Percentiles rank a stretch among this genome's conserved stretches.
phyloP scores from a whole-genome alignment of 2,113 vertebrate species.

The Himantopus leucocephalus region DNA sequence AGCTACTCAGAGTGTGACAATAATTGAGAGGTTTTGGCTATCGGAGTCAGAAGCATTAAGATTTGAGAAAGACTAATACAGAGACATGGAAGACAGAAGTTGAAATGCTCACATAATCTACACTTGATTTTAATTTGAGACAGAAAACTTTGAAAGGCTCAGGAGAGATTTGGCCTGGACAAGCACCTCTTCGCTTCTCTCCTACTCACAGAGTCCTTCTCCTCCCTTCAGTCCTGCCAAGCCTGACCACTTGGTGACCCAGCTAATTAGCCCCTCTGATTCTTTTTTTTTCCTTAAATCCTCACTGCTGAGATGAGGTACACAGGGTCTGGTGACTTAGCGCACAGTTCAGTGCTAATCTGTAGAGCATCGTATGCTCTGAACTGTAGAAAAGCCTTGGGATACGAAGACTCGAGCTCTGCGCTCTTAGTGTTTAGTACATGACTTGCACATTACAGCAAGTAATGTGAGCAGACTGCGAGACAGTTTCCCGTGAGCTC shows the following conservation, averaged over 20 bases:
- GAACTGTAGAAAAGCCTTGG: background rate
- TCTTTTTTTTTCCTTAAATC: background rate
- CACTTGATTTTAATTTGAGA: background rate
- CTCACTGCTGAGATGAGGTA: background rate
- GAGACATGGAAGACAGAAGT: background rate
- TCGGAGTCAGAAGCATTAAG: background rate
- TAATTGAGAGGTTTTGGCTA: constrained; percentile 19
- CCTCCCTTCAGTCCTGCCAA: background rate
- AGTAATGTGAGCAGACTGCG: accelerated
- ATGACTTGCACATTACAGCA: background rate
- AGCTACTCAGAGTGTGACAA: background rate
- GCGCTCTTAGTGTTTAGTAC: accelerated
- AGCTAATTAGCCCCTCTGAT: background rate
- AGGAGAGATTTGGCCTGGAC: background rate
- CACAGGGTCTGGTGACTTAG: background rate
- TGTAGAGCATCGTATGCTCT: background rate
- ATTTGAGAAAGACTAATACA: background rate
- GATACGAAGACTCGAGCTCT: background rate
- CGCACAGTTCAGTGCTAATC: background rate
- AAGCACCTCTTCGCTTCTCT: background rate
- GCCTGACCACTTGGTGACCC: background rate
- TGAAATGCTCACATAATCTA: background rate
- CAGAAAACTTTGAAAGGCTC: background rate
- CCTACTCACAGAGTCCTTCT: background rate
- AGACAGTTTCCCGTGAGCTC: background rate